Evolutionary conservation across 2,797 vertebrate genomes (phyloP), one percentile per base, ranked within the genome.

Genomic region (Carapus acus): DNA sequence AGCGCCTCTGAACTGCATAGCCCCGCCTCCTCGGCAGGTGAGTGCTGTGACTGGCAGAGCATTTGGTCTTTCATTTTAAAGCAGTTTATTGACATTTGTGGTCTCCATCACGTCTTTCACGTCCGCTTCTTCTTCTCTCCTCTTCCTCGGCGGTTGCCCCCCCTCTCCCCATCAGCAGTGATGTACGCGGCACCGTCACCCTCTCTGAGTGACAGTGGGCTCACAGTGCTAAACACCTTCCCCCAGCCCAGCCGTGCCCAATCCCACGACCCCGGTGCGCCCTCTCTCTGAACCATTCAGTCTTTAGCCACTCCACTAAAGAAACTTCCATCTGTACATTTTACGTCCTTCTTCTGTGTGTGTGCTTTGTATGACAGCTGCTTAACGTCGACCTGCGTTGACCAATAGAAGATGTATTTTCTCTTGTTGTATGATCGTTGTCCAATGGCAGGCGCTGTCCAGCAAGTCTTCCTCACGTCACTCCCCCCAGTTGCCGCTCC

Each of bases 151-250:
- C n/a, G n/a, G n/a, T n/a, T n/a, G n/a, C n/a, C n/a, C n/a, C n/a
- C n/a, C n/a, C n/a, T n/a, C n/a, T n/a, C n/a, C n/a, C n/a, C n/a
- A n/a, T 85, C 93, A 0, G 88, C 93, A 0, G 88, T 97, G 76
- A 96, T 96, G 94, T 97, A 96, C 0, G 89, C 94, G 0, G 29
- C 82, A 0, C 90, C 91, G 37, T 88, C 91, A 6, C 81, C 92
- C 8, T 86, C 90, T 17, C 87, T 95, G 41, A 66, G 84, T 0
- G 94, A 96, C 1, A 89, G 91, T 37, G 81, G 91, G 54, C 90
- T 95, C 9, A 78, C 94, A 0, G 89, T 95, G 76, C 91, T 97
- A 79, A 96, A 95, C 72, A 87, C 92, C 69, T 96, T 96, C 81
- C 87, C 91, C 17, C 84, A 89, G 58, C 77, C 87, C 0, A 90